Evolutionary conservation across 2,113 vertebrate genomes (phyloP).

Genomic region (Pituophis catenifer): DNA sequence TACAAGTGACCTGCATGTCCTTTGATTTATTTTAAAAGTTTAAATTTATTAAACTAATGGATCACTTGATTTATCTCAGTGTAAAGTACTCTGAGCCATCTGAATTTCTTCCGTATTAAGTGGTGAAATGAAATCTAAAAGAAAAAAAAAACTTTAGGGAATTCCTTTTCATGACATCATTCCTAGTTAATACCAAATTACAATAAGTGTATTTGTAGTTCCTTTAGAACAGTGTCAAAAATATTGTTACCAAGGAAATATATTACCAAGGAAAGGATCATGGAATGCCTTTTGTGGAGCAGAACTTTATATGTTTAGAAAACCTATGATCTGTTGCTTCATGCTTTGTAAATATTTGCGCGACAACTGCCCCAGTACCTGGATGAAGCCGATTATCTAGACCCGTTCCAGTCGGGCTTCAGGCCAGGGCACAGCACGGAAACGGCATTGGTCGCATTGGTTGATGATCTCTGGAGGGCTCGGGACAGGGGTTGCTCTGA

Average conservation of each 20-base stretch:
- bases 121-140: background rate
- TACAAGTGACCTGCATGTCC: background rate
- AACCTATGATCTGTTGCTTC: background rate
- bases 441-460: too few relatives aligned
- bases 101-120: background rate
- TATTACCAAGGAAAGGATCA: too few relatives aligned
- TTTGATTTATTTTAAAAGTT: background rate
- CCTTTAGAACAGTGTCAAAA: background rate
- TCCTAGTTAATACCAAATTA: constrained; percentile 1
- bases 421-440: too few relatives aligned
- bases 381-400: too few relatives aligned
- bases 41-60: background rate
- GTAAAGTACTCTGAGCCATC: background rate
- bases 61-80: background rate
- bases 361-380: too few relatives aligned
- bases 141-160: background rate
- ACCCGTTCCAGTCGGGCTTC: too few relatives aligned
- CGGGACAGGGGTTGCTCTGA: too few relatives aligned
- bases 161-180: background rate
- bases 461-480: too few relatives aligned
- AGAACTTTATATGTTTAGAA: background rate
- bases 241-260: background rate
- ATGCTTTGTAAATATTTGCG: background rate
- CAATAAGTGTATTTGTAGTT: background rate
- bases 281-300: background rate